Evolutionary conservation across 2,888 invertebrate genomes (phyloP).

Genomic region (Chymomyza caudatula): DNA sequence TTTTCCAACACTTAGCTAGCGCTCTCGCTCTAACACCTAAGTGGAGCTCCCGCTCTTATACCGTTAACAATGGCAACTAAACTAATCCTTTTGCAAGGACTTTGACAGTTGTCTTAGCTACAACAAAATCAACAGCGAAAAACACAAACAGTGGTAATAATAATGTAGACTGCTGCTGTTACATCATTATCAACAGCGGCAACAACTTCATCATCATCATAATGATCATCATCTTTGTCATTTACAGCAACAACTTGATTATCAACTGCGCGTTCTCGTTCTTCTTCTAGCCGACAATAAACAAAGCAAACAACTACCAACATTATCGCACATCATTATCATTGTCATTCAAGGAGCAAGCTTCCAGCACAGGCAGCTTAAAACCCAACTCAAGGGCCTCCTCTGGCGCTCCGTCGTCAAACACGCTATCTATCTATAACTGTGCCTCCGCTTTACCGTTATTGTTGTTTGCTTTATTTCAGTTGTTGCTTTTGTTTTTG

Average conservation of each 20-base stretch:
- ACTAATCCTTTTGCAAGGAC: conserved; percentile 49
- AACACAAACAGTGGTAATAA: conserved; percentile 17
- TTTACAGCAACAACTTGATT: not conserved
- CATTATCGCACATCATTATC: conserved; percentile 71
- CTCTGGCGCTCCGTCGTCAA: not conserved
- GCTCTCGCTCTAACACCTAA: not conserved
- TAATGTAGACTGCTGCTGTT: not conserved
- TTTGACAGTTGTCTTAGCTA: conserved; percentile 40
- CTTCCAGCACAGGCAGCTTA: not conserved
- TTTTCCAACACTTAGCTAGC: not conserved
- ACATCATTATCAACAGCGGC: not conserved
- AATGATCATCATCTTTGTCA: not conserved
- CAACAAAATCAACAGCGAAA: conserved; percentile 34
- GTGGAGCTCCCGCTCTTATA: not conserved
- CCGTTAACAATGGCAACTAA: not conserved
- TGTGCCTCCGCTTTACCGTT: not conserved
- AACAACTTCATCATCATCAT: not conserved
- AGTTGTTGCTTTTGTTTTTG: conserved; percentile 30
- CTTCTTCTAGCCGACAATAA: conserved; percentile 33
- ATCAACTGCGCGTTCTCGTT: not conserved
- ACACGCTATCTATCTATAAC: not conserved
- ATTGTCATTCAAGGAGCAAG: conserved; percentile 60
- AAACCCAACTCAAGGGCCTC: conserved; percentile 2
- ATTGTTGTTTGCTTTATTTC: conserved; percentile 37
- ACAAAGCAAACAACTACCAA: conserved; percentile 51